Percentiles rank a stretch among this genome's conserved stretches.
These are phyloP conservation scores for Onychomys leucogaster DNA, from an alignment of 2,797 vertebrate genomes.

Conservation along the genomic window DNA sequence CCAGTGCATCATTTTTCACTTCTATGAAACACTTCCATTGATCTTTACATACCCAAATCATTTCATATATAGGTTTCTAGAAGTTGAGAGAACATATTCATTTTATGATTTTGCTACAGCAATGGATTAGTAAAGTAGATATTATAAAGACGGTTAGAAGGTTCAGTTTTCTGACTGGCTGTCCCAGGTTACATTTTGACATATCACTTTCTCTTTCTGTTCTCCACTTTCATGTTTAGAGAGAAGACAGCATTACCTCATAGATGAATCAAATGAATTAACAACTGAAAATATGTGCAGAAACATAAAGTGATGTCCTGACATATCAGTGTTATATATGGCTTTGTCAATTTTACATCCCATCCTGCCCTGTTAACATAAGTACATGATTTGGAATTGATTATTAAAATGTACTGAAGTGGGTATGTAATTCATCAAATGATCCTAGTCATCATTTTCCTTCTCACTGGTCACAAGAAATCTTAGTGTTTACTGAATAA, in stretches of 20 bases:
- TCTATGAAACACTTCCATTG: background rate
- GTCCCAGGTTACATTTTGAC: background rate
- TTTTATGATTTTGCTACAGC: conserved; percentile 1
- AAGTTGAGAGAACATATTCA: background rate
- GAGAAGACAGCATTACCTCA: background rate
- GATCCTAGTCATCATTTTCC: background rate
- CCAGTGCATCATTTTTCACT: background rate
- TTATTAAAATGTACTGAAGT: background rate
- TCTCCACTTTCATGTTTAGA: background rate
- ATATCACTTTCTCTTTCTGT: background rate
- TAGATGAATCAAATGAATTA: conserved; percentile 21
- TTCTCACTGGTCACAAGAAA: background rate
- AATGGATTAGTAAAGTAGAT: background rate
- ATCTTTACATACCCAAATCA: background rate
- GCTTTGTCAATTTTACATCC: background rate
- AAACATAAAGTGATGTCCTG: background rate
- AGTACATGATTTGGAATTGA: conserved; percentile 4
- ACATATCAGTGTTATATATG: background rate
- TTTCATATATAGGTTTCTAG: background rate
- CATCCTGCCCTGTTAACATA: background rate
- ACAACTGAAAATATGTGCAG: background rate
- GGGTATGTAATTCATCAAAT: background rate
- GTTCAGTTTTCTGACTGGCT: conserved; percentile 11
- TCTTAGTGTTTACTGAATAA: background rate
- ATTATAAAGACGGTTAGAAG: background rate